These are phyloP conservation scores for Peribatodes rhomboidaria DNA, from an alignment of 2,888 invertebrate genomes.

Conservation along the genomic window DNA sequence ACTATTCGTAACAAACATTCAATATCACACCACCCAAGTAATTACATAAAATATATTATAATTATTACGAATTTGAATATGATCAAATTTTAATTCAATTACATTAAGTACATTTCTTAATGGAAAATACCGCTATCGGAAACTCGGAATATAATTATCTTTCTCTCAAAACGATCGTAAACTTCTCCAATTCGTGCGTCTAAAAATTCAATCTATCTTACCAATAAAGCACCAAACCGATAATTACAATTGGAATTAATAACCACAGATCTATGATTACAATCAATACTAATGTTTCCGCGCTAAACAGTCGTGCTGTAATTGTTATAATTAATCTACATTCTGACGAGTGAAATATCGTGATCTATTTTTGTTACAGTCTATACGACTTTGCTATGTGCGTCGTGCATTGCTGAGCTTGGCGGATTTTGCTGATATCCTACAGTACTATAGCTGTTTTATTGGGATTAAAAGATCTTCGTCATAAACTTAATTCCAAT, in stretches of 20 bases:
- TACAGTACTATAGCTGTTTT: too few species aligned
- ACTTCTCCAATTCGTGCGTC: not conserved
- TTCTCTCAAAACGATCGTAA: not conserved
- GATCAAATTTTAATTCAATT: not conserved
- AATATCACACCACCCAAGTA: too few species aligned
- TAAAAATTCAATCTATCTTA: conserved; percentile 26
- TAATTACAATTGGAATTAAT: conserved; percentile 61
- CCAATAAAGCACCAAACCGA: conserved; percentile 25
- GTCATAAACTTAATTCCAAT: too few species aligned
- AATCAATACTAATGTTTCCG: conserved; percentile 71
- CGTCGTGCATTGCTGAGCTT: conserved; percentile 1
- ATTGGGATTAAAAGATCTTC: too few species aligned
- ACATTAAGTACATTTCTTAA: not conserved
- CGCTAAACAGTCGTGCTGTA: conserved; percentile 61
- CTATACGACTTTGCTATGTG: conserved; percentile 39
- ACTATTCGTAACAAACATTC: too few species aligned
- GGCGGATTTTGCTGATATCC: too few species aligned
- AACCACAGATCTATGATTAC: conserved; percentile 63
- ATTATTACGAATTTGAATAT: too few species aligned
- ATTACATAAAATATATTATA: too few species aligned
- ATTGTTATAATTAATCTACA: conserved; percentile 75
- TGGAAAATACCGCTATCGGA: too few species aligned
- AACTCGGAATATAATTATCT: not conserved
- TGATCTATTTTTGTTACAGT: conserved; percentile 41
- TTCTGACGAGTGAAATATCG: conserved; percentile 66